These are phyloP conservation scores for Rhagoletis zephyria DNA, from an alignment of 1,140 invertebrate genomes.

Conservation along the genomic window DNA sequence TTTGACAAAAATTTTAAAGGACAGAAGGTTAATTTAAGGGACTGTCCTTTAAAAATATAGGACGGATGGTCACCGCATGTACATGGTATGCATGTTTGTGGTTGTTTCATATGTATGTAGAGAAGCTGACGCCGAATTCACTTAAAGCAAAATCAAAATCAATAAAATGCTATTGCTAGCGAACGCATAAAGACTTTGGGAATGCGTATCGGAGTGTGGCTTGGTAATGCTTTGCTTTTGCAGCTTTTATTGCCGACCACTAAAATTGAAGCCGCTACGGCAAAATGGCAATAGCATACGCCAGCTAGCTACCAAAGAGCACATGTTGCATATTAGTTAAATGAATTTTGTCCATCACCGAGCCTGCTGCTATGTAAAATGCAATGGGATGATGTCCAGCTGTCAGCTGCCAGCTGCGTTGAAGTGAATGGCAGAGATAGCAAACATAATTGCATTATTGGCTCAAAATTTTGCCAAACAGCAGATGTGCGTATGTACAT, in stretches of 20 bases:
- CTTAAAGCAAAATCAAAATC: conserved; percentile 48
- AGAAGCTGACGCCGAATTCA: conserved; percentile 17
- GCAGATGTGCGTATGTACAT: neutral
- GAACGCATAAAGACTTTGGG: neutral
- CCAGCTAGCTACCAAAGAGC: neutral
- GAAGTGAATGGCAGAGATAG: conserved; percentile 51
- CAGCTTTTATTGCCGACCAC: neutral
- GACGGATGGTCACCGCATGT: too few relatives aligned
- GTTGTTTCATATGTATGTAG: neutral
- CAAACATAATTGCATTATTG: conserved; percentile 52
- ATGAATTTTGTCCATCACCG: conserved; percentile 33
- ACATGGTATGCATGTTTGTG: neutral
- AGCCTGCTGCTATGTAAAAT: neutral
- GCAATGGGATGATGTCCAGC: neutral
- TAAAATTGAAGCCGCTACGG: neutral
- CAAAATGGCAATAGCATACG: neutral
- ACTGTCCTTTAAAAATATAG: too few relatives aligned
- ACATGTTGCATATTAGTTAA: conserved; percentile 48
- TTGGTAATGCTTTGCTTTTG: neutral
- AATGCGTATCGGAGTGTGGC: neutral
- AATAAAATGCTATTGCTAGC: conserved; percentile 24
- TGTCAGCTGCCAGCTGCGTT: neutral
- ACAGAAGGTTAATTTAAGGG: too few relatives aligned
- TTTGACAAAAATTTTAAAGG: too few relatives aligned
- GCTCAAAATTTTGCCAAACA: conserved; percentile 39